These are phyloP conservation scores for Drosophila lini DNA, from an alignment of 1,140 invertebrate genomes.

Conservation along the genomic window DNA sequence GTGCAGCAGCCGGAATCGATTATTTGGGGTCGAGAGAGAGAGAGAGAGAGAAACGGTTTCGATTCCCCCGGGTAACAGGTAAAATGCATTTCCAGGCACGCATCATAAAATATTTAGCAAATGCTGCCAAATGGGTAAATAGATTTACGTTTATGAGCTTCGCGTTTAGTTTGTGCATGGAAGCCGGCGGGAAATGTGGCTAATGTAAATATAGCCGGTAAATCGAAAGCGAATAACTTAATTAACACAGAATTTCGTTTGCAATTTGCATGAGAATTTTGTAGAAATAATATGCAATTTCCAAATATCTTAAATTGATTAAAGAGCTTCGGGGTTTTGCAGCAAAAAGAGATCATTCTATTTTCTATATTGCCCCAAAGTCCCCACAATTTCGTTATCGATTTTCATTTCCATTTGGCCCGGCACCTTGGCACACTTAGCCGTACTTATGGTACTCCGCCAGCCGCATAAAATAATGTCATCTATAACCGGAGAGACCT, in stretches of 20 bases:
- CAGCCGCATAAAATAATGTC: constrained; percentile 62
- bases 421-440: constrained; percentile 62
- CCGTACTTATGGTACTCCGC: constrained; percentile 29
- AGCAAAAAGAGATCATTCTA: neutral
- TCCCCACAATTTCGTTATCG: constrained; percentile 41
- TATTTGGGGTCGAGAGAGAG: neutral
- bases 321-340: neutral
- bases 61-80: constrained; percentile 36
- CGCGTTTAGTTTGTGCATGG: constrained; percentile 29
- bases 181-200: constrained; percentile 1
- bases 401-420: constrained; percentile 56
- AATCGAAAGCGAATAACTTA: constrained; percentile 25
- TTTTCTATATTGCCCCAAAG: neutral
- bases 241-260: constrained; percentile 15
- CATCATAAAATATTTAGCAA: constrained; percentile 71
- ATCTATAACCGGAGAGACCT: constrained; percentile 63
- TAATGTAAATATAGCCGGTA: constrained; percentile 2
- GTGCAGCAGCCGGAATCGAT: constrained; percentile 57
- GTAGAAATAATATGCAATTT: neutral
- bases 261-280: neutral
- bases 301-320: constrained; percentile 2
- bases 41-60: neutral
- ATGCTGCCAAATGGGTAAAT: constrained; percentile 55
- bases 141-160: constrained; percentile 63
- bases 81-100: constrained; percentile 52